These are phyloP conservation scores for Chelonia mydas DNA, from an alignment of 2,797 vertebrate genomes.

Conservation along the genomic window DNA sequence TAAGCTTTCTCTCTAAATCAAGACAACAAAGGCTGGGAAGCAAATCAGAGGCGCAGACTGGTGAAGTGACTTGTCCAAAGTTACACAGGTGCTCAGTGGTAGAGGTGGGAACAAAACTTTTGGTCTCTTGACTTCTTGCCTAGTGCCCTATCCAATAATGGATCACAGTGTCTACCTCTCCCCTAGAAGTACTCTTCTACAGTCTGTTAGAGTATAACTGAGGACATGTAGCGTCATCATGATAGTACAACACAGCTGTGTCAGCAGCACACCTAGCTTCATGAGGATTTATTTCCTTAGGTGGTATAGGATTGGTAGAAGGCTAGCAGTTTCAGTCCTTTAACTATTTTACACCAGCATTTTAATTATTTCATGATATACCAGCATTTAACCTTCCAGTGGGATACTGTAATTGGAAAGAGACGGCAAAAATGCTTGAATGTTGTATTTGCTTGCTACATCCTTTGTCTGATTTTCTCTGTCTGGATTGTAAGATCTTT, in stretches of 20 bases:
- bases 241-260: background rate
- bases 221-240: background rate
- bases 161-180: background rate
- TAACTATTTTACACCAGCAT: background rate
- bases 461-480: background rate
- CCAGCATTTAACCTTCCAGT: background rate
- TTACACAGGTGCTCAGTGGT: background rate
- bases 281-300: background rate
- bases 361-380: background rate
- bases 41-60: background rate
- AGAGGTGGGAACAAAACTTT: background rate
- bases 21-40: background rate
- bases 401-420: background rate
- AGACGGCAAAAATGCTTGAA: background rate
- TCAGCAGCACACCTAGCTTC: background rate
- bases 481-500: background rate
- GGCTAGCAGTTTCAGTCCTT: background rate
- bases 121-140: background rate
- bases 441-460: background rate
- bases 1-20: background rate
- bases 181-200: background rate
- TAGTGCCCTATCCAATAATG: background rate
- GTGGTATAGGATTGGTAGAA: background rate
- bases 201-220: background rate
- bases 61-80: background rate